Evolutionary conservation across 1,140 invertebrate species (phyloP).

Genomic region (Drosophila nigromelanica): DNA sequence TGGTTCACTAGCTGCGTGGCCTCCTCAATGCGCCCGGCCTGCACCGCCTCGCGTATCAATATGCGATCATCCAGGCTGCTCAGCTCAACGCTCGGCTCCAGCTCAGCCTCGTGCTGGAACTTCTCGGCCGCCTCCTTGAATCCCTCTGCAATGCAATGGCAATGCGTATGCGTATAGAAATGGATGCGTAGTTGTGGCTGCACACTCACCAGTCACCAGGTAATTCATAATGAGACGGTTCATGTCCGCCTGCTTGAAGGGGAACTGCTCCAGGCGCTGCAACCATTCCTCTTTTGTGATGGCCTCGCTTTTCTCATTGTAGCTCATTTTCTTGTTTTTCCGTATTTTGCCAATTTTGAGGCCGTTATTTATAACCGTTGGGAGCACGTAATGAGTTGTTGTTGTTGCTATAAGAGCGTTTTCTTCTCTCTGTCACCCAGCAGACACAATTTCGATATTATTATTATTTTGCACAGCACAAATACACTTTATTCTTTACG

Average conservation of each 20-base stretch:
- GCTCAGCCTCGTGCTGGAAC: conserved; percentile 96
- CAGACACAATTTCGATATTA: neutral
- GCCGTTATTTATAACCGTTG: conserved; percentile 59
- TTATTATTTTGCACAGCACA: conserved; percentile 1
- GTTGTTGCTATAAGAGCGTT: neutral
- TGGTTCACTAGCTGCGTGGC: conserved; percentile 97
- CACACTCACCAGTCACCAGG: conserved; percentile 89
- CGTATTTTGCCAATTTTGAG: conserved; percentile 88
- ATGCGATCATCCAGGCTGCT: conserved; percentile 97
- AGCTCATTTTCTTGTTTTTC: conserved; percentile 86
- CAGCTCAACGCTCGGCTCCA: conserved; percentile 93
- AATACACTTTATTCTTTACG: neutral
- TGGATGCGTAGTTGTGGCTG: neutral
- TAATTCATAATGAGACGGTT: conserved; percentile 99
- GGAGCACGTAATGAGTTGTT: conserved; percentile 27
- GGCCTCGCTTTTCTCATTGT: conserved; percentile 77
- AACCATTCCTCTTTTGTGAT: conserved; percentile 88
- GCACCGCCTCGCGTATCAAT: conserved; percentile 96
- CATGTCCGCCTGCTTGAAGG: conserved; percentile 95
- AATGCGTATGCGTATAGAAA: neutral
- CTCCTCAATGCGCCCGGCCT: conserved; percentile 95
- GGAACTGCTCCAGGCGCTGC: conserved; percentile 89
- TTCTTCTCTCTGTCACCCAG: neutral
- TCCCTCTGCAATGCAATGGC: conserved; percentile 88
- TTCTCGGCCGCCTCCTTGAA: conserved; percentile 99